Evolutionary conservation across 2,113 vertebrate species (phyloP).

Genomic region (Dasypus novemcinctus): DNA sequence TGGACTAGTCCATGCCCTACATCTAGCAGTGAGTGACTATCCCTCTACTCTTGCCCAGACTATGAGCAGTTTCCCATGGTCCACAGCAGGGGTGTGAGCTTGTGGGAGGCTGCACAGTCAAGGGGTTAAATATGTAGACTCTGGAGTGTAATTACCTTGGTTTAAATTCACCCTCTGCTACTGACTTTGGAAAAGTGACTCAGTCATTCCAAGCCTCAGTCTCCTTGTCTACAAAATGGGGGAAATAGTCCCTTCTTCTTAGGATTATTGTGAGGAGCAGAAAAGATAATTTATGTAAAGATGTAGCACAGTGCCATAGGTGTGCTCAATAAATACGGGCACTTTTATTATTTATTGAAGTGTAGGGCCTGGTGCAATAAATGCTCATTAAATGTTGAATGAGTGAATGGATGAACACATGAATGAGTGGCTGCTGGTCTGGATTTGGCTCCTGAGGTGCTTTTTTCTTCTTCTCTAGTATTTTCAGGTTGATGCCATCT

Average conservation of each 20-base stretch:
- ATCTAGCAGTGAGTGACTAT: background rate
- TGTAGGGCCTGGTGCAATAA: background rate
- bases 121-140: background rate
- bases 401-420: background rate
- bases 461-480: no score
- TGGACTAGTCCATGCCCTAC: background rate
- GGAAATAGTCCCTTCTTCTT: background rate
- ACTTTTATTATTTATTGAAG: background rate
- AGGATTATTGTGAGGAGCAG: background rate
- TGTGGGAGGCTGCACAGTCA: background rate
- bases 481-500: no score
- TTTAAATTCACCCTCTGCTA: background rate
- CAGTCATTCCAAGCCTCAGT: background rate
- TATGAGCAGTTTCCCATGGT: background rate
- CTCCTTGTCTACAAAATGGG: background rate
- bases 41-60: background rate
- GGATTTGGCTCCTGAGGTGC: background rate
- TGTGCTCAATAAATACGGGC: background rate
- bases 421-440: background rate
- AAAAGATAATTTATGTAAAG: background rate
- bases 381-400: background rate
- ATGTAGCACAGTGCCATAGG: background rate
- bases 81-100: background rate
- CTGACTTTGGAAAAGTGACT: background rate
- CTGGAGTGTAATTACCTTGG: background rate